Conservation (phyloP, 1,140 invertebrate genomes). For the Grapholita molesta region DNA sequence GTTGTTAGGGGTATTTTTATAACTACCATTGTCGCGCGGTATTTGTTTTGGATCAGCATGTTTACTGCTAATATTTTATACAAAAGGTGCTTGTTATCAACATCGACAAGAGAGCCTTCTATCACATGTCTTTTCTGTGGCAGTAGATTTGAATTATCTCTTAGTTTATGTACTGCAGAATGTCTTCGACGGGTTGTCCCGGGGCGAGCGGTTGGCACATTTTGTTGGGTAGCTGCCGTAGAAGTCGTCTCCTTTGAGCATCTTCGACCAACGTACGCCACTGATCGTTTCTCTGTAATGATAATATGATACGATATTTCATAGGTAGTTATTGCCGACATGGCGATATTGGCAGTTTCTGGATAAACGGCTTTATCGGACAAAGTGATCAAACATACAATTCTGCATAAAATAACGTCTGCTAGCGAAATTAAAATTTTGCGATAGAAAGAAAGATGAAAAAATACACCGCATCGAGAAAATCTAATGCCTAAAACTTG, state of each 20-base stretch:
- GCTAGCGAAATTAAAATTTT: too few species aligned
- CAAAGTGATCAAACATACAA: too few species aligned
- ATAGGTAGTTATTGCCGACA: too few species aligned
- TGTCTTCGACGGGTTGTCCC: slow-evolving; percentile 34
- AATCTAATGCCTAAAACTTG: too few species aligned
- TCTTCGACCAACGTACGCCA: slow-evolving; percentile 66
- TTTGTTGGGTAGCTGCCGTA: slow-evolving; percentile 42
- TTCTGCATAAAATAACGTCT: too few species aligned
- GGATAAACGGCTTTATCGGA: too few species aligned
- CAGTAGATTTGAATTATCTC: not conserved
- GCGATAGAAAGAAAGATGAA: too few species aligned
- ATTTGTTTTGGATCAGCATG: too few species aligned
- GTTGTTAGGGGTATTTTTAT: too few species aligned
- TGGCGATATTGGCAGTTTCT: too few species aligned
- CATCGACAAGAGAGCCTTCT: not conserved
- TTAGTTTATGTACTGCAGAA: slow-evolving; percentile 38
- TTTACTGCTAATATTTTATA: not conserved
- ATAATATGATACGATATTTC: not conserved
- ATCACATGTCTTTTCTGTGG: not conserved
- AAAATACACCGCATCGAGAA: too few species aligned
- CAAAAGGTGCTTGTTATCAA: not conserved
- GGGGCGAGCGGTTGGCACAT: slow-evolving; percentile 42
- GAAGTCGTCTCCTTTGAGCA: slow-evolving; percentile 50
- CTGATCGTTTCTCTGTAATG: slow-evolving; percentile 59
- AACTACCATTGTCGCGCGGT: too few species aligned